phyloP scores from a whole-genome alignment of 2,113 vertebrate species.

The Atherinomorus stipes region DNA sequence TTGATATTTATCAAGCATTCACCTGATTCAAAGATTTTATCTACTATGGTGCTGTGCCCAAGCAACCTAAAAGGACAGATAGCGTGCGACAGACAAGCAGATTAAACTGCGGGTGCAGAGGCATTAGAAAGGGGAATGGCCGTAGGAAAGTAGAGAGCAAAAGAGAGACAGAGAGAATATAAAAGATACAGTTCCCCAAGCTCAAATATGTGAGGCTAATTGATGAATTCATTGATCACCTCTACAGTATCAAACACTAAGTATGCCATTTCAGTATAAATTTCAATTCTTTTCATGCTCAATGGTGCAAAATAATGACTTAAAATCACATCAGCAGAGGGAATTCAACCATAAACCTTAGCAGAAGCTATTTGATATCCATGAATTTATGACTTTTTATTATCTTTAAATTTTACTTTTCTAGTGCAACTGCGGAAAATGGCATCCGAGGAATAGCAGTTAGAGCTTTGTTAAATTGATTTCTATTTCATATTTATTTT shows the following conservation, averaged over 20 bases:
- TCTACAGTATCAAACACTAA: constrained; percentile 58
- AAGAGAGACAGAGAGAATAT: constrained; percentile 31
- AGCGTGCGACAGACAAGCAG: constrained; percentile 17
- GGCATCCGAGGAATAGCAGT: constrained; percentile 68
- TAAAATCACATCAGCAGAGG: constrained; percentile 60
- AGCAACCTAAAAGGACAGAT: constrained; percentile 23
- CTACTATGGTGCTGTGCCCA: constrained; percentile 16
- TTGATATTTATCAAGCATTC: constrained; percentile 31
- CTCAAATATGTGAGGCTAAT: constrained; percentile 67
- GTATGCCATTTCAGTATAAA: constrained; percentile 64
- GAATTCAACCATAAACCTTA: constrained; percentile 68
- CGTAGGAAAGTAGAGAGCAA: background rate
- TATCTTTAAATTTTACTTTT: constrained; percentile 77
- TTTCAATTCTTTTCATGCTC: constrained; percentile 66
- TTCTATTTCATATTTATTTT: constrained; percentile 78
- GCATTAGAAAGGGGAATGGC: background rate
- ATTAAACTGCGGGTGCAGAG: constrained; percentile 31
- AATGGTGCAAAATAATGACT: constrained; percentile 64
- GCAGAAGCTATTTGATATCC: constrained; percentile 69
- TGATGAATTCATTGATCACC: constrained; percentile 78
- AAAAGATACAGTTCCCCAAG: constrained; percentile 36
- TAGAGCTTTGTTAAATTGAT: constrained; percentile 79
- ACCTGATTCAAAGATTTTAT: constrained; percentile 39
- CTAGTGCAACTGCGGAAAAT: constrained; percentile 54
- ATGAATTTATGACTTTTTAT: constrained; percentile 77